Percentiles rank a stretch among this genome's conserved stretches.
These are phyloP conservation scores for Marmota monax DNA, from an alignment of 2,113 vertebrate genomes.

Conservation along the genomic window DNA sequence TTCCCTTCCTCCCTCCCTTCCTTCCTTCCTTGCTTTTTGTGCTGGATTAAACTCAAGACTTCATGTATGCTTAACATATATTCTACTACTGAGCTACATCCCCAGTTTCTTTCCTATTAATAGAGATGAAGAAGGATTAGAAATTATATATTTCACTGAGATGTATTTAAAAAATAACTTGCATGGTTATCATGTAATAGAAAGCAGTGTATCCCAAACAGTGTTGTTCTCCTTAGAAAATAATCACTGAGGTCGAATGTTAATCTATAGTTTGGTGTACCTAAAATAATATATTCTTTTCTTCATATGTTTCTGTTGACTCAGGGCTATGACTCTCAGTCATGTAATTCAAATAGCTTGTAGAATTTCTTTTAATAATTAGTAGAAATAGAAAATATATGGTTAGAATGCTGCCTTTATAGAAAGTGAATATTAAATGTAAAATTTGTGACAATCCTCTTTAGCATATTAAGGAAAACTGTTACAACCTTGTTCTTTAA, in stretches of 20 bases:
- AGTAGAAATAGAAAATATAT: constrained; percentile 45
- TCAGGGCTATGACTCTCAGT: neutral
- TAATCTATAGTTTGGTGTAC: neutral
- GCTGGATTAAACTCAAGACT: neutral
- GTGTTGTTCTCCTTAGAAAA: constrained; percentile 29
- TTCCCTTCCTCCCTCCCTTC: too few species aligned
- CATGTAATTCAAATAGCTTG: constrained; percentile 51
- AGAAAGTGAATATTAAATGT: constrained; percentile 50
- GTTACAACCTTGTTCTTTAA: constrained; percentile 7
- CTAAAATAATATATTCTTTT: constrained; percentile 45
- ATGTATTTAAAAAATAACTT: constrained; percentile 43
- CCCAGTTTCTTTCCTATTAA: neutral
- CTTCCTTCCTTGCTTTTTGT: too few species aligned
- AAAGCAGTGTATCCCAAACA: neutral
- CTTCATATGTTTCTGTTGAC: constrained; percentile 21
- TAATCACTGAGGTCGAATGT: neutral
- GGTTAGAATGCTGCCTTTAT: constrained; percentile 31
- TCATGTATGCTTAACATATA: neutral
- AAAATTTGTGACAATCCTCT: constrained; percentile 36
- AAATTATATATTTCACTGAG: constrained; percentile 4
- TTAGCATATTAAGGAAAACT: constrained; percentile 38
- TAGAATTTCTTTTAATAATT: constrained; percentile 14
- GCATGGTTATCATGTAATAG: neutral
- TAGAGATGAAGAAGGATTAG: constrained; percentile 5
- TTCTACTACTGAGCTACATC: neutral